These are phyloP conservation scores for Ornithorhynchus anatinus DNA, from an alignment of 2,113 vertebrate species.

Conservation along the genomic window DNA sequence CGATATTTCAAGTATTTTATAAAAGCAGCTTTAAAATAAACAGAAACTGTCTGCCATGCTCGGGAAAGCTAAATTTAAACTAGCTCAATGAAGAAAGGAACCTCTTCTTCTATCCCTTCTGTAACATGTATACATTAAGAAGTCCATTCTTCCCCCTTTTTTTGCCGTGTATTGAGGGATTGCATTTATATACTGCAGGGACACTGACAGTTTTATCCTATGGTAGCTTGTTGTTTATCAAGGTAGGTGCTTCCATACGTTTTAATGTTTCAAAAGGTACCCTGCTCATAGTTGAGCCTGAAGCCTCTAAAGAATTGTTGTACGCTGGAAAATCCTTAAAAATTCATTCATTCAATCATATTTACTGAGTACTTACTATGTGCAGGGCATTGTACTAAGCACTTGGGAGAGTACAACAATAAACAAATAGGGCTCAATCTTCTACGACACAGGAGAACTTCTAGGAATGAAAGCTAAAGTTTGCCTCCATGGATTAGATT, in stretches of 20 bases:
- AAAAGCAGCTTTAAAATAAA: neutral
- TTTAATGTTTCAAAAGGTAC: neutral
- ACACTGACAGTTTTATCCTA: neutral
- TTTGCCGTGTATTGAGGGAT: neutral
- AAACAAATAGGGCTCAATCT: too few species aligned
- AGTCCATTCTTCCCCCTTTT: neutral
- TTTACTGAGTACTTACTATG: too few species aligned
- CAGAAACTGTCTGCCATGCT: neutral
- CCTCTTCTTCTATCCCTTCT: neutral
- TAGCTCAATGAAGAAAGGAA: neutral
- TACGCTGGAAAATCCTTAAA: too few species aligned
- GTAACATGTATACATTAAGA: neutral
- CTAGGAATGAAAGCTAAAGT: too few species aligned
- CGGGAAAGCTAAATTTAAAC: neutral
- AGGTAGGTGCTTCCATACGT: neutral
- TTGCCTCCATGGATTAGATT: too few species aligned
- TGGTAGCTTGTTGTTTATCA: neutral
- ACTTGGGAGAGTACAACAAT: too few species aligned
- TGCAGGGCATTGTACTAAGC: too few species aligned
- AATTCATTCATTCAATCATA: too few species aligned
- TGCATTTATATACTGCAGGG: neutral
- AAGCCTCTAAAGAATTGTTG: too few species aligned
- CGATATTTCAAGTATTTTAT: neutral
- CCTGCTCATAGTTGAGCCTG: too few species aligned
- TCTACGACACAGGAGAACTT: too few species aligned